These are phyloP conservation scores for Serilophus lunatus DNA, from an alignment of 2,113 vertebrate species.

Conservation along the genomic window DNA sequence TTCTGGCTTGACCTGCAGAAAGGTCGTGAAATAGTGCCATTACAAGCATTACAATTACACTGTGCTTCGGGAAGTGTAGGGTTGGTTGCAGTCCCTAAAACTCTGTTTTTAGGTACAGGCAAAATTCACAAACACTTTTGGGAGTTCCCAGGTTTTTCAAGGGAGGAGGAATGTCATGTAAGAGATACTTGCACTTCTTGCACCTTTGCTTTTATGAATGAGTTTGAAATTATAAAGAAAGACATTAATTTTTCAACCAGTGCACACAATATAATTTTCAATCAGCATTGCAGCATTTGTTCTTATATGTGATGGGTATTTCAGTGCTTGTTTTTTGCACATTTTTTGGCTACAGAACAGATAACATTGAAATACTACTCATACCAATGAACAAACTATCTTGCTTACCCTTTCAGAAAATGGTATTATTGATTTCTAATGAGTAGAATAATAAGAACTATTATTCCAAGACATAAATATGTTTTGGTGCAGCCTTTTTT, in stretches of 20 bases:
- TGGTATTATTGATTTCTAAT: conserved; percentile 21
- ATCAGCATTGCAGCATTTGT: neutral
- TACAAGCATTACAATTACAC: neutral
- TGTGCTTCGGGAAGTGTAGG: neutral
- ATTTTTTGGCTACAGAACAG: neutral
- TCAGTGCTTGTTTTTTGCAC: neutral
- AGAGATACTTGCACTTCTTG: neutral
- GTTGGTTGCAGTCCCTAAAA: neutral
- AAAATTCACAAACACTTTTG: neutral
- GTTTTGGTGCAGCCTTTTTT: neutral
- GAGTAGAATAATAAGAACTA: neutral
- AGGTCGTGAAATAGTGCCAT: neutral
- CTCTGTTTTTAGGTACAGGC: neutral
- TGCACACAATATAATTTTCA: too few relatives aligned
- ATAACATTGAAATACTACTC: neutral
- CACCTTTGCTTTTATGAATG: neutral
- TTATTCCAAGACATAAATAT: neutral
- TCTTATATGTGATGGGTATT: neutral
- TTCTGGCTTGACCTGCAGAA: neutral
- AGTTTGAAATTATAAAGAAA: neutral
- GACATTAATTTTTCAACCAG: neutral
- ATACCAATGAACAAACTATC: neutral
- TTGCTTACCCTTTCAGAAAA: conserved; percentile 12
- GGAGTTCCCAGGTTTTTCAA: neutral
- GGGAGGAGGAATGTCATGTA: neutral